These are phyloP conservation scores for Sebastolobus alascanus DNA, from an alignment of 2,797 vertebrate species.

Conservation along the genomic window DNA sequence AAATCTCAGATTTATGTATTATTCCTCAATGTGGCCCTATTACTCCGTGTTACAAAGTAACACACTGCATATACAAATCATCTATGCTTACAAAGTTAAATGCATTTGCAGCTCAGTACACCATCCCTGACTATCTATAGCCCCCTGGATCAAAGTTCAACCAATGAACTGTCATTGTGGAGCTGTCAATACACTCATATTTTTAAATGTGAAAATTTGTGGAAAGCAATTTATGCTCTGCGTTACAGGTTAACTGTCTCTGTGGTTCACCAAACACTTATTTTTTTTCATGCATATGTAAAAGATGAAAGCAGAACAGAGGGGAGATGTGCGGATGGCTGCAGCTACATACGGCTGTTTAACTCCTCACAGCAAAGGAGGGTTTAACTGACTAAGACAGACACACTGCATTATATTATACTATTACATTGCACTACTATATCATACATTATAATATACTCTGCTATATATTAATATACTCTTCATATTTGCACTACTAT, in stretches of 20 bases:
- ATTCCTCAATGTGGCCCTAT: too few relatives aligned
- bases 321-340: not conserved
- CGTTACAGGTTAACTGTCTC: not conserved
- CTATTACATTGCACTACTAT: too few relatives aligned
- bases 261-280: not conserved
- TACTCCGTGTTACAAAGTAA: too few relatives aligned
- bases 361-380: too few relatives aligned
- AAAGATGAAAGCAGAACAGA: not conserved
- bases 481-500: too few relatives aligned
- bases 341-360: not conserved
- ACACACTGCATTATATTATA: too few relatives aligned
- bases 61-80: not conserved
- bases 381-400: too few relatives aligned
- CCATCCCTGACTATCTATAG: not conserved
- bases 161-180: not conserved
- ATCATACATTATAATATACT: too few relatives aligned
- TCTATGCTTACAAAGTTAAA: not conserved
- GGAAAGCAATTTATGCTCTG: not conserved
- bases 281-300: not conserved
- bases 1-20: too few relatives aligned
- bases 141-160: conserved; percentile 4
- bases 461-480: too few relatives aligned
- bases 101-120: not conserved
- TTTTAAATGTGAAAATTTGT: not conserved
- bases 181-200: conserved; percentile 22